A percentile compares a stretch with the other conserved stretches of the same genome.
These are phyloP conservation scores for Paraescarpia echinospica DNA, from an alignment of 1,140 invertebrate species.

Conservation along the genomic window DNA sequence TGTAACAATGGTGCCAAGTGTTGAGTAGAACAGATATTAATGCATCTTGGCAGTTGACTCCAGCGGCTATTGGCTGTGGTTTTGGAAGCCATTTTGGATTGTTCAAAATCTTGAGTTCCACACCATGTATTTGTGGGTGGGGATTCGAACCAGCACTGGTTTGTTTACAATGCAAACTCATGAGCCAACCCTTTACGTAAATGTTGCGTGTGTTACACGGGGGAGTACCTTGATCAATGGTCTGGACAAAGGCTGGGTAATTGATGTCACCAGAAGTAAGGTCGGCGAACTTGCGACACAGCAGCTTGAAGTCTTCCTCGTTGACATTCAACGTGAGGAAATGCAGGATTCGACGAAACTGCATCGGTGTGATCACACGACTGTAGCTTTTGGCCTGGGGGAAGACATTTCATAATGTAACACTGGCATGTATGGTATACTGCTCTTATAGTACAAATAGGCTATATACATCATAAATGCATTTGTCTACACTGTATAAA, in stretches of 20 bases:
- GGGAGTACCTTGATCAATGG: slow-evolving; percentile 51
- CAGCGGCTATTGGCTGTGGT: background rate
- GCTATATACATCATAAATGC: background rate
- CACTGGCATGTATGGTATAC: background rate
- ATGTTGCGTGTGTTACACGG: background rate
- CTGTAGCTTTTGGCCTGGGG: slow-evolving; percentile 55
- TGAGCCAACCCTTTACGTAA: background rate
- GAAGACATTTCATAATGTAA: background rate
- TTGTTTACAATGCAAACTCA: too few relatives aligned
- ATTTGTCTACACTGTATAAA: too few relatives aligned
- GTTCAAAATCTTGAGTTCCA: too few relatives aligned
- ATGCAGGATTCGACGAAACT: slow-evolving; percentile 56
- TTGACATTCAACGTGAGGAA: slow-evolving; percentile 53
- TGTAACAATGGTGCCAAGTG: too few relatives aligned
- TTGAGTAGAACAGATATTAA: too few relatives aligned
- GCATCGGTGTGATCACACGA: slow-evolving; percentile 51
- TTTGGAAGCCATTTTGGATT: background rate
- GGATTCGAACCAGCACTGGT: too few relatives aligned
- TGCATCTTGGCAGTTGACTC: too few relatives aligned
- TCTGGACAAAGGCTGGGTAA: slow-evolving; percentile 58
- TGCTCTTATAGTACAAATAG: background rate
- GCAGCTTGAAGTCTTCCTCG: slow-evolving; percentile 50
- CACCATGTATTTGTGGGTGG: background rate
- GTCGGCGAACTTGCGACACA: slow-evolving; percentile 55
- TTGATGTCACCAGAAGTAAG: slow-evolving; percentile 55